Conservation (phyloP, 2,888 invertebrate species). For the Troides oblongomaculatus region DNA sequence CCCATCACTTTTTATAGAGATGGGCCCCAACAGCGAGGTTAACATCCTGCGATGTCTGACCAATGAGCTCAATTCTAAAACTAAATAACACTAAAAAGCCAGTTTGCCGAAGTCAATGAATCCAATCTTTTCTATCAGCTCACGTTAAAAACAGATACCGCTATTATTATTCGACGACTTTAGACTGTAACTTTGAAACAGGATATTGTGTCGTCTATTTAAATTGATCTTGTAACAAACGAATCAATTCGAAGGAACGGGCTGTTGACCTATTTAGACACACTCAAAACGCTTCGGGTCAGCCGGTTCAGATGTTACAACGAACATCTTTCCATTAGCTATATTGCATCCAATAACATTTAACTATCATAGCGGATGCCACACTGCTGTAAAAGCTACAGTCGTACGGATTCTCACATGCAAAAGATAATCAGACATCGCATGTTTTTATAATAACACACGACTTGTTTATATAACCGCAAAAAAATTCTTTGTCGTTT, state of each 20-base stretch:
- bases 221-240: conserved; percentile 20
- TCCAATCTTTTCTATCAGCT: conserved; percentile 34
- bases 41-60: conserved; percentile 65
- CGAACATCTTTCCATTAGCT: conserved; percentile 13
- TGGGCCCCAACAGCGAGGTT: conserved; percentile 48
- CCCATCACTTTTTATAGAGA: conserved; percentile 14
- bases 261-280: conserved; percentile 28
- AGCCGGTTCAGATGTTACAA: conserved; percentile 12
- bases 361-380: not conserved
- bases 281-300: conserved; percentile 12
- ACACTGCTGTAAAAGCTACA: not conserved
- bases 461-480: not conserved
- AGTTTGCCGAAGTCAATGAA: conserved; percentile 48
- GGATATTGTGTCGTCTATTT: conserved; percentile 20
- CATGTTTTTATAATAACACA: conserved; percentile 9
- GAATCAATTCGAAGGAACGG: conserved; percentile 26
- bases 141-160: conserved; percentile 30
- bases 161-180: conserved; percentile 23
- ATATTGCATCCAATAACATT: conserved; percentile 12
- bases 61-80: conserved; percentile 51
- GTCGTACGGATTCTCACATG: conserved; percentile 4
- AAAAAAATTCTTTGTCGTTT: not conserved
- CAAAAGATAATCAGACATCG: not conserved
- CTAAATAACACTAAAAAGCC: conserved; percentile 57
- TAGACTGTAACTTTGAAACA: conserved; percentile 22